Conservation (phyloP, 2,113 vertebrate genomes). For the Monarcha castaneiventris region DNA sequence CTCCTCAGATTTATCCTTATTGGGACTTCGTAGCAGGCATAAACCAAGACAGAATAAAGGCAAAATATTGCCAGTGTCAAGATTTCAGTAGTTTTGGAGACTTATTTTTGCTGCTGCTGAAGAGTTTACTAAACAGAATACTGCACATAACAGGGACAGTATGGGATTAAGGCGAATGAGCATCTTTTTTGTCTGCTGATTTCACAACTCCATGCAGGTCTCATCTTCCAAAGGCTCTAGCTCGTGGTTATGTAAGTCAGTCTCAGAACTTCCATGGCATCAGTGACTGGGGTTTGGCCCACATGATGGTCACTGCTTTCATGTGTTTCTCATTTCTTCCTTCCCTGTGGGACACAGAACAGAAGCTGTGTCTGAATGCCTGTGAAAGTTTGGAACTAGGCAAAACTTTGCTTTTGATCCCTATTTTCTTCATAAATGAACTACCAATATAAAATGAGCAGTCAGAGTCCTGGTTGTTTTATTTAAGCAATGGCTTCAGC, state of each 20-base stretch:
- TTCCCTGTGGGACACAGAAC: neutral
- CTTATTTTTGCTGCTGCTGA: neutral
- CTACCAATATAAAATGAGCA: neutral
- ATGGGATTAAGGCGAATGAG: neutral
- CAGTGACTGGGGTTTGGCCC: neutral
- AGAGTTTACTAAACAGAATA: neutral
- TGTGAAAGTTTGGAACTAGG: neutral
- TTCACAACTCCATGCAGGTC: neutral
- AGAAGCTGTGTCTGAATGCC: neutral
- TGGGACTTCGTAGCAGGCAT: neutral
- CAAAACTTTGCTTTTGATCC: neutral
- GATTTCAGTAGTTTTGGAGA: neutral
- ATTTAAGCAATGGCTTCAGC: neutral
- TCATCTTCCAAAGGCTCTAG: neutral
- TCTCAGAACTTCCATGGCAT: neutral
- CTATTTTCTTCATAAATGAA: neutral
- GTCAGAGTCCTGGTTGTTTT: neutral
- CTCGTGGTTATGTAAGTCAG: neutral
- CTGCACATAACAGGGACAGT: neutral
- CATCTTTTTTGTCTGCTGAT: neutral
- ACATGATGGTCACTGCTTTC: neutral
- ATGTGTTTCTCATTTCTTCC: neutral
- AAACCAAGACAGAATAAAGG: neutral
- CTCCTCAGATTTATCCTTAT: neutral
- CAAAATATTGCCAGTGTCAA: neutral